Conservation (phyloP, 92 coral and sea anemone species). For the Epizoanthus ramosus region DNA sequence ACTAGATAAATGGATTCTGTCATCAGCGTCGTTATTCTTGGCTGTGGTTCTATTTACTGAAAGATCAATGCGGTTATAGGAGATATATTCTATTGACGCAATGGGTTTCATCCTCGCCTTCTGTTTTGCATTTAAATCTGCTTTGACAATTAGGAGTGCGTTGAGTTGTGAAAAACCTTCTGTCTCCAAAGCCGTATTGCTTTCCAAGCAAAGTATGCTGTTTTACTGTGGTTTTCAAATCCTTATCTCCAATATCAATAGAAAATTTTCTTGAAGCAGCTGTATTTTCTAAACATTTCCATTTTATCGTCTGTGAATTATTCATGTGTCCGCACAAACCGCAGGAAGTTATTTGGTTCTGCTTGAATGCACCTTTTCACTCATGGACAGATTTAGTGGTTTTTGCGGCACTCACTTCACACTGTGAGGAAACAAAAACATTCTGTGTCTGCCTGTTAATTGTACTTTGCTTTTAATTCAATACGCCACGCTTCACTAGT, state of each 20-base stretch:
- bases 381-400: slow-evolving; percentile 81
- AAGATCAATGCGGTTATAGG: slow-evolving; percentile 33
- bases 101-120: not conserved
- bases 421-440: slow-evolving; percentile 78
- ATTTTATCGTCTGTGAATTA: slow-evolving; percentile 88
- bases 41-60: slow-evolving; percentile 15
- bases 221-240: slow-evolving; percentile 44
- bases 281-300: slow-evolving; percentile 92
- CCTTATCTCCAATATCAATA: slow-evolving; percentile 79
- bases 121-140: slow-evolving; percentile 15
- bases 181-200: slow-evolving; percentile 5
- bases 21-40: slow-evolving; percentile 10
- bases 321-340: slow-evolving; percentile 67
- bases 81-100: slow-evolving; percentile 28
- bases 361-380: slow-evolving; percentile 89
- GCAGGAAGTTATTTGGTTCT: slow-evolving; percentile 71
- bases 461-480: slow-evolving; percentile 64
- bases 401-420: slow-evolving; percentile 82
- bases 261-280: slow-evolving; percentile 79
- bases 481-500: slow-evolving; percentile 67
- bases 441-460: slow-evolving; percentile 65
- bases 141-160: slow-evolving; percentile 22
- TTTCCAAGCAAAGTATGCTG: slow-evolving; percentile 35
- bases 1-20: slow-evolving; percentile 31
- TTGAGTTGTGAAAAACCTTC: slow-evolving; percentile 39